Conservation (phyloP, 2,888 invertebrate genomes). For the Lymantria dispar region DNA sequence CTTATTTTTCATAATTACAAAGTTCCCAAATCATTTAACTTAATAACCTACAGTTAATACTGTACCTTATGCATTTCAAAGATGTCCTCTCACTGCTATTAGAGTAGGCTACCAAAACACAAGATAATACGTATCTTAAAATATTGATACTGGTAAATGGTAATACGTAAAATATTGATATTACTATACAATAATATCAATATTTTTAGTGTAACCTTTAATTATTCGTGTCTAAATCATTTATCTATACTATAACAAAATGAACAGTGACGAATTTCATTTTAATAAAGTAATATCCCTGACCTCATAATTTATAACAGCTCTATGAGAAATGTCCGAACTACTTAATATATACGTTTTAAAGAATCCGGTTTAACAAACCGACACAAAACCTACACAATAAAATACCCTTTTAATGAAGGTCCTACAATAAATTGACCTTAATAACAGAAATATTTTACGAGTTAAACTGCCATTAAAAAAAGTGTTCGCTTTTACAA, state of each 20-base stretch:
- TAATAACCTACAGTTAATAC: no score
- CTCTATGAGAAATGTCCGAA: constrained; percentile 30
- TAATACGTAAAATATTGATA: no score
- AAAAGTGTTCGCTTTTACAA: constrained; percentile 67
- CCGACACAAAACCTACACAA: constrained; percentile 65
- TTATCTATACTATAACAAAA: background rate
- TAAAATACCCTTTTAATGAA: constrained; percentile 74
- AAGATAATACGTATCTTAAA: no score
- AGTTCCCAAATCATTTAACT: no score
- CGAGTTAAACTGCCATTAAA: constrained; percentile 58
- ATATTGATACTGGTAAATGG: no score
- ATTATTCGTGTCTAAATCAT: no score
- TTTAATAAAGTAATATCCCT: constrained; percentile 36
- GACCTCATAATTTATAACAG: constrained; percentile 24
- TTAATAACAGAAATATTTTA: constrained; percentile 77
- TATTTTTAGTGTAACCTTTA: no score
- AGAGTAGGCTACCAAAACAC: no score
- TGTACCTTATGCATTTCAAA: no score
- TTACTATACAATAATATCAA: no score
- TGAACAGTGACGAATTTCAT: constrained; percentile 15
- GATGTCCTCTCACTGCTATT: no score
- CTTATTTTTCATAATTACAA: no score
- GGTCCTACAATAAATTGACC: constrained; percentile 67
- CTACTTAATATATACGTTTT: constrained; percentile 51
- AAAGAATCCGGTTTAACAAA: constrained; percentile 47